Base-by-base conservation (phyloP, 2,888 invertebrate species). In the Agrotis clavis region DNA sequence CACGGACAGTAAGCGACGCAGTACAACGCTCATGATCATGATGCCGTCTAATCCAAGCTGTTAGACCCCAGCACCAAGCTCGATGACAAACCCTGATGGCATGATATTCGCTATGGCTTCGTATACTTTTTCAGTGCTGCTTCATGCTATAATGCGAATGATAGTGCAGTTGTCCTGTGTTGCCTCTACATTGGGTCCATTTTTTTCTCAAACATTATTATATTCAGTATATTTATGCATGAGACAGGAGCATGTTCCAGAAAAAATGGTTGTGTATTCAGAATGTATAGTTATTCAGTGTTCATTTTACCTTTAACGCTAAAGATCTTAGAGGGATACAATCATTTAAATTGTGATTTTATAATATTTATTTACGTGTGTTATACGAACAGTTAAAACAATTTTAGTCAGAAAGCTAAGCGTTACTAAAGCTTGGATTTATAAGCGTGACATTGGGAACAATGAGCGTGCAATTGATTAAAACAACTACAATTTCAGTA, bases 401-500 rank as follows among this genome's bases (percentile, higher is more conserved):
- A 74, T 88, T 88, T 92, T 92, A 94, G 92, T 94, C 79, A 84
- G 88, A 83, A 89, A 94, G 95, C 95, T 75, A 92, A 94, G 96
- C 96, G 86, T 96, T 95, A 95, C 83, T 74, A 59, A 95, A 94
- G 95, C 95, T 85, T 90, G 94, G 92, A 91, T 86, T 87, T 85
- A 84, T 84, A 94, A 93, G 93, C 93, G 88, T 94, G 93, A 92
- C 87, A 88, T 81, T 71, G 86, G 90, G 91, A 90, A 89, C 87
- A 86, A 89, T 86, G 90, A 91, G 82, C 94, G 91, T 95, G 94
- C 96, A 92, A 90, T 84, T 81, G 74, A 96, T 94, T 94, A 93
- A 96, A 96, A 96, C 95, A 93, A 95, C 92, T 93, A 92, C 87
- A 85, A 88, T 83, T 93, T 90, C 90, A 91, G 89, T 93, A 94